Percentiles rank a stretch among this genome's conserved stretches.
Evolutionary conservation across 2,888 invertebrate species (phyloP).

Genomic region (Pseudanteris insignis): DNA sequence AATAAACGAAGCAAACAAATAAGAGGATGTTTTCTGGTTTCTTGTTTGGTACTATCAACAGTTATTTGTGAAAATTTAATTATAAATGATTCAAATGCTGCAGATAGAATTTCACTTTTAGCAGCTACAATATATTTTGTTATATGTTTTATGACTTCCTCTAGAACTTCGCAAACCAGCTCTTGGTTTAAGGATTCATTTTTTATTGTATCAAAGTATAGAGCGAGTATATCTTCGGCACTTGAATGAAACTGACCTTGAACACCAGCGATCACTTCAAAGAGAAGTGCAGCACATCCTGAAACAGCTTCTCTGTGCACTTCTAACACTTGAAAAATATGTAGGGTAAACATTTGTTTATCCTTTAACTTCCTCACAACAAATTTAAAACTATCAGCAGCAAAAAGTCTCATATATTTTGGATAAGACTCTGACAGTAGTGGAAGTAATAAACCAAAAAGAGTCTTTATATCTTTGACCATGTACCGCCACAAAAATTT

Average conservation of each 20-base stretch:
- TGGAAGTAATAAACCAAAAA: constrained; percentile 78
- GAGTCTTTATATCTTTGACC: constrained; percentile 78
- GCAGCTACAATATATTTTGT: constrained; percentile 72
- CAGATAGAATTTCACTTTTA: constrained; percentile 77
- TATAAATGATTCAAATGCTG: constrained; percentile 65
- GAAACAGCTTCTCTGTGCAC: constrained; percentile 74
- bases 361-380: constrained; percentile 89
- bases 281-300: constrained; percentile 88
- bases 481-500: constrained; percentile 88
- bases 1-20: constrained; percentile 66
- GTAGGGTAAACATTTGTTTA: constrained; percentile 76
- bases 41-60: too few species aligned
- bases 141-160: constrained; percentile 73
- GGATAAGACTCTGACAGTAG: constrained; percentile 81
- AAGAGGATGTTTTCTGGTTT: constrained; percentile 41
- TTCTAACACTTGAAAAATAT: constrained; percentile 75
- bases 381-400: constrained; percentile 95
- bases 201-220: constrained; percentile 74
- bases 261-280: constrained; percentile 87
- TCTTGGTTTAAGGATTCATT: constrained; percentile 65
- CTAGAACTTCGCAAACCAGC: constrained; percentile 73
- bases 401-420: constrained; percentile 89
- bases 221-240: constrained; percentile 75
- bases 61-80: constrained; percentile 55
- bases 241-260: constrained; percentile 87